phyloP scores from a whole-genome alignment of 2,797 vertebrate species.

The Decapterus maruadsi region DNA sequence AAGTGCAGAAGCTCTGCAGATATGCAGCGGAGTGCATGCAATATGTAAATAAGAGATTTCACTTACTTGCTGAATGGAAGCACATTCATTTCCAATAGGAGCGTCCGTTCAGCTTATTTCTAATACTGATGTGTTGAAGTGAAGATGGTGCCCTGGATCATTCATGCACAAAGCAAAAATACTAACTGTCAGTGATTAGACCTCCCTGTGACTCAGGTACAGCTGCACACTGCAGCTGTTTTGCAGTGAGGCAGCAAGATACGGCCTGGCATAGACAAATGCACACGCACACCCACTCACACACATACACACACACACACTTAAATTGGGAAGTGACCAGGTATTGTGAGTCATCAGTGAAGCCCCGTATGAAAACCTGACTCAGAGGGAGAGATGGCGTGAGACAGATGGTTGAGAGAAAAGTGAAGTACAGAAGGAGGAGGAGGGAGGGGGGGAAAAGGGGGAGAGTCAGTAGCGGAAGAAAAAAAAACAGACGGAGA shows the following conservation, averaged over 20 bases:
- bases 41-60: slow-evolving; percentile 27
- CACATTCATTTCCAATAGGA: slow-evolving; percentile 27
- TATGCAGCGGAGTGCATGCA: background rate
- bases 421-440: background rate
- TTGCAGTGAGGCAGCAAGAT: slow-evolving; percentile 35
- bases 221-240: slow-evolving; percentile 32
- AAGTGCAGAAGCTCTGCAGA: slow-evolving; percentile 20
- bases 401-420: slow-evolving; percentile 39
- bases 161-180: slow-evolving; percentile 14
- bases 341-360: slow-evolving; percentile 58
- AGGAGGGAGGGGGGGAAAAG: slow-evolving; percentile 2
- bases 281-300: background rate
- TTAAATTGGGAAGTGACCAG: slow-evolving; percentile 39
- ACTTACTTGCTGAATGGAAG: slow-evolving; percentile 1
- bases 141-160: slow-evolving; percentile 2
- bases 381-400: slow-evolving; percentile 19
- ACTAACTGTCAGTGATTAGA: slow-evolving; percentile 34
- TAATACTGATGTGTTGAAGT: background rate
- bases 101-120: background rate
- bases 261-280: background rate
- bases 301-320: slow-evolving; percentile 6
- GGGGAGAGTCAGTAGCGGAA: slow-evolving; percentile 3
- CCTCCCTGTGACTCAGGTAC: slow-evolving; percentile 14
- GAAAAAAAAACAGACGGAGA: slow-evolving; percentile 61
- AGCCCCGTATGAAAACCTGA: slow-evolving; percentile 44